Evolutionary conservation across 2,113 vertebrate genomes (phyloP), one percentile per base, ranked within the genome.

Genomic region (Emydura subglobosa): DNA sequence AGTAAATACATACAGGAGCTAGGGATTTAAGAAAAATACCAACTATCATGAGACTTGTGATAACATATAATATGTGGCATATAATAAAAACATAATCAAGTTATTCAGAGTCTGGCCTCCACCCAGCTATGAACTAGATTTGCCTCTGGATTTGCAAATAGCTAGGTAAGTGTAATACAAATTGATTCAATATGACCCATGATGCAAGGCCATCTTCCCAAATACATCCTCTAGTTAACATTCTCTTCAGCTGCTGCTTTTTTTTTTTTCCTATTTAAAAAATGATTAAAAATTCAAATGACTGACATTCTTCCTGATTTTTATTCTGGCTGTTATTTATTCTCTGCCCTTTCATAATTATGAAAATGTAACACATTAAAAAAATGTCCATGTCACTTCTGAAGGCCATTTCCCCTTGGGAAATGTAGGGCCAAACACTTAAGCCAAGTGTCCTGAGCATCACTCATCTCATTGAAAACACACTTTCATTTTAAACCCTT

Each of bases 121-220:
- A 19, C 87, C 87, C 53, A 87, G 22, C 16, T 31, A 59, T 27
- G 51, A 94, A 91, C 3, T 1, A 80, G 87, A 97, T 92, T 72
- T 90, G 10, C 22, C 19, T 91, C 81, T 93, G 83, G 29, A 93
- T 89, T 95, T 93, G 86, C 51, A 95, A 94, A 88, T 89, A 96
- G 39, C 61, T 89, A 54, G 61, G 72, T 92, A 95, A 91, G 51
- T 93, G 10, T 50, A 91, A 68, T 16, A 79, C 42, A 95, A 87
- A 92, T 83, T 94, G 51, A 93, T 85, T 93, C 61, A 86, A 65
- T 83, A 68, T 79, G 12, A 78, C 93, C 78, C 0, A 0, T 54
- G 72, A 95, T 79, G 74, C 93, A 95, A 91, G 74, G 39, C 13
- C 27, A 53, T 81, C 8, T 44, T 92, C 88, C 44, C 76, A 91